phyloP scores from a whole-genome alignment of 1,140 invertebrate species.

The Pogonus chalceus region DNA sequence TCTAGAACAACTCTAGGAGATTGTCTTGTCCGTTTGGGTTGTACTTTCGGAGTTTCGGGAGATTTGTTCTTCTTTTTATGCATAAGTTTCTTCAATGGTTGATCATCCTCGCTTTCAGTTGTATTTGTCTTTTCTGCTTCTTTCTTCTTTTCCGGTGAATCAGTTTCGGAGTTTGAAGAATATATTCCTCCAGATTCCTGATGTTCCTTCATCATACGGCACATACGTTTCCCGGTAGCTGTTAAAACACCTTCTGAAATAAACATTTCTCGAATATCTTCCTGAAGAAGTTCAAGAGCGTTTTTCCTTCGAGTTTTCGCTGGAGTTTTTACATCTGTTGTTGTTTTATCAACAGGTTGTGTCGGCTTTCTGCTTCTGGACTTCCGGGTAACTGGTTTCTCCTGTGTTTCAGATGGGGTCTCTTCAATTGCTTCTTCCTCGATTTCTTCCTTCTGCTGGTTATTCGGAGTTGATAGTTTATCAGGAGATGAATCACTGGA shows the following conservation, averaged over 20 bases:
- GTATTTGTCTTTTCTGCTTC: neutral
- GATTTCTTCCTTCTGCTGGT: neutral
- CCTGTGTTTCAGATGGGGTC: neutral
- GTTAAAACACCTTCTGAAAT: slow-evolving; percentile 49
- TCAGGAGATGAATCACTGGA: neutral
- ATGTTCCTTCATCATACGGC: slow-evolving; percentile 29
- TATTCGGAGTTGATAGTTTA: neutral
- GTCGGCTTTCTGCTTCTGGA: neutral
- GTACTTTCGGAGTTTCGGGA: neutral
- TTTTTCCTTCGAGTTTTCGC: slow-evolving; percentile 18
- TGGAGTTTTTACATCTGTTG: neutral
- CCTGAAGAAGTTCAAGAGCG: slow-evolving; percentile 51
- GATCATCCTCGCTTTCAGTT: neutral
- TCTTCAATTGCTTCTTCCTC: neutral
- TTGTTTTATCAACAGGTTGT: neutral
- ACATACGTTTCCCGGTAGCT: slow-evolving; percentile 43
- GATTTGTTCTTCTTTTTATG: neutral
- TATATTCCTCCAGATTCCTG: neutral
- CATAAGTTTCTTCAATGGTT: neutral
- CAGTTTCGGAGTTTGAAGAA: neutral
- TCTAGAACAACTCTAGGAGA: slow-evolving; percentile 14
- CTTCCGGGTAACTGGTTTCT: slow-evolving; percentile 18
- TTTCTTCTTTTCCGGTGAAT: neutral
- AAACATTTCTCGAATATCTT: slow-evolving; percentile 58
- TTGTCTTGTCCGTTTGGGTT: neutral